Evolutionary conservation across 2,888 invertebrate species (phyloP), one percentile per base, ranked within the genome.

Genomic region (Ochlodes sylvanus): DNA sequence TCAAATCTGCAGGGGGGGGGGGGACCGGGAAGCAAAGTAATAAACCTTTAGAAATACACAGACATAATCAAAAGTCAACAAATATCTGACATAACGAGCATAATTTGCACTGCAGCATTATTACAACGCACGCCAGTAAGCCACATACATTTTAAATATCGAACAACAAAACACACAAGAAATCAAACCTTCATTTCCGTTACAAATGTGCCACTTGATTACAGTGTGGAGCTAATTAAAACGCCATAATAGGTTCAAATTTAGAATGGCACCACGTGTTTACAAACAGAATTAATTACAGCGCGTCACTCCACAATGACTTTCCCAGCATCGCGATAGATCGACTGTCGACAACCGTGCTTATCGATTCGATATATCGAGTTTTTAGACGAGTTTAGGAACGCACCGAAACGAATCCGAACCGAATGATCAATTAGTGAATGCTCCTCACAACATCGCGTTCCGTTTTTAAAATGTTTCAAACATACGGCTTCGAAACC

Each of bases 401-500:
- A 76, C 76, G 75, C 76, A 71, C 70, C 77, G 75, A 70, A 72
- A 71, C 77, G 72, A 77, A 79, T 74, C 58, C 67, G 67, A 70
- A 47, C 67, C 67, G 67, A 68, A 79, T 79, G 82, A 84, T 89
- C 90, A 90, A 91, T 91, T 90, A 91, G 90, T 88, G 83, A 89
- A 85, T 84, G 84, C 87, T 88, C 87, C 87, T 87, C 85, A 87
- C 86, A 86, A 80, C 82, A 80, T 79, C 79, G 79, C 73, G 77
- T 76, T 75, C 73, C 80, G 77, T 84, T 83, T 81, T 80, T 83
- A 80, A 86, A 84, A 88, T 87, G 80, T 79, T 83, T 79, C 80
- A 86, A 88, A 88, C 85, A 85, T 81, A 85, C 86, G 85, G 87
- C 82, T 88, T 85, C 83, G 79, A 79, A 87, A 80, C 54, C 61